These are phyloP conservation scores for Porites lutea DNA, from an alignment of 64 coral and sea anemone genomes.

Conservation along the genomic window DNA sequence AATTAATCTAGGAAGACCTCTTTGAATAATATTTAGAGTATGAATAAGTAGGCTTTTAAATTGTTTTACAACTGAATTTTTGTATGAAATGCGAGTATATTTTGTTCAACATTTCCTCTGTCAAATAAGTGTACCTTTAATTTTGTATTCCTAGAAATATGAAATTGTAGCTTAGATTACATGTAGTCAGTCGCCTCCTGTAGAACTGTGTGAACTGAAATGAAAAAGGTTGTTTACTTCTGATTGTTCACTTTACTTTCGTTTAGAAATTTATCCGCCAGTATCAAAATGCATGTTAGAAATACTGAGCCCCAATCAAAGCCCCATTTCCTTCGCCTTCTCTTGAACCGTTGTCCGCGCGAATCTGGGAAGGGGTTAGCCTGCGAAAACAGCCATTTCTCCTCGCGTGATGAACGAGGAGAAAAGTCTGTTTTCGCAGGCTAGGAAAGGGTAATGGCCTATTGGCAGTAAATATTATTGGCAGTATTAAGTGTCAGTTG, in stretches of 20 bases:
- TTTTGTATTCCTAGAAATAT: slow-evolving; percentile 3
- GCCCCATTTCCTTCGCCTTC: no score
- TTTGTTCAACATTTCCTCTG: neutral
- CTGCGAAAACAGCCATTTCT: no score
- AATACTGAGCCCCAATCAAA: no score
- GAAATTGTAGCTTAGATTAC: slow-evolving; percentile 13
- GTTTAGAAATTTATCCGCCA: neutral
- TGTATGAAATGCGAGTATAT: slow-evolving; percentile 47
- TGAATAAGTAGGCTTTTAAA: slow-evolving; percentile 24
- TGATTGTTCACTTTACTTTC: neutral
- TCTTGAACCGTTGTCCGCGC: no score
- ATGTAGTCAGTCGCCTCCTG: neutral
- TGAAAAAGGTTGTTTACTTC: neutral
- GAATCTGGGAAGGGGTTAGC: no score
- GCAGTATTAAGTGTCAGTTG: no score
- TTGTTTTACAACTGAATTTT: slow-evolving; percentile 5
- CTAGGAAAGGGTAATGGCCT: no score
- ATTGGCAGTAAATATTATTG: no score
- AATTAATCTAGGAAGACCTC: neutral
- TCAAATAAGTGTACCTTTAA: slow-evolving; percentile 30
- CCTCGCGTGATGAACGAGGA: no score
- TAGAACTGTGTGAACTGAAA: slow-evolving; percentile 35
- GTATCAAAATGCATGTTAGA: no score
- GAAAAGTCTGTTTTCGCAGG: no score
- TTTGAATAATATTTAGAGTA: slow-evolving; percentile 3